Conservation (phyloP, 2,888 invertebrate species). For the Ferdinandea cuprea region DNA sequence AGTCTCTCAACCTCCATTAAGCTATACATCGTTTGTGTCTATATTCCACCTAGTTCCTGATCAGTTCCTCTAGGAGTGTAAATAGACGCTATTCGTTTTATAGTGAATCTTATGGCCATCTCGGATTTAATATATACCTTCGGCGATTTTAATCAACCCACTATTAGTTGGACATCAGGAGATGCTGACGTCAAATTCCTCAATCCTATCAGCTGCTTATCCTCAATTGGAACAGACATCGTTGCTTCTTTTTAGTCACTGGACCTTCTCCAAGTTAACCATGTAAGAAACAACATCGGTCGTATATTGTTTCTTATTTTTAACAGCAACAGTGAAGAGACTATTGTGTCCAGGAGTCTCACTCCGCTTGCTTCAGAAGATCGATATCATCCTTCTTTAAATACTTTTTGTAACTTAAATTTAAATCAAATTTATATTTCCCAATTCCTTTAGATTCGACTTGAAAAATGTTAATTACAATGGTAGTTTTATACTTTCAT, state of each 20-base stretch:
- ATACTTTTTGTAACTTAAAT: neutral
- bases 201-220: neutral
- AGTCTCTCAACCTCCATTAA: neutral
- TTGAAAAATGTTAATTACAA: neutral
- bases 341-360: neutral
- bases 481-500: no score
- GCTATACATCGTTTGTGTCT: neutral
- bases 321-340: neutral
- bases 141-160: neutral
- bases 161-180: no score
- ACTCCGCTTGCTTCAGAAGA: no score
- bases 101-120: neutral
- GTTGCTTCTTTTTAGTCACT: neutral
- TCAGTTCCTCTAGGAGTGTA: neutral
- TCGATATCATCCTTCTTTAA: no score
- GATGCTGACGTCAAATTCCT: no score
- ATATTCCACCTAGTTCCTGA: neutral
- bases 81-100: neutral
- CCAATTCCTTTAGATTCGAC: neutral
- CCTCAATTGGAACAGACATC: neutral
- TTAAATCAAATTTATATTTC: neutral
- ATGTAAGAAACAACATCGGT: neutral
- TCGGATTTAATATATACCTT: neutral
- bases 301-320: neutral
- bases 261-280: neutral